These are phyloP conservation scores for Drosophila subsilvestris DNA, from an alignment of 2,888 invertebrate species.

Conservation along the genomic window DNA sequence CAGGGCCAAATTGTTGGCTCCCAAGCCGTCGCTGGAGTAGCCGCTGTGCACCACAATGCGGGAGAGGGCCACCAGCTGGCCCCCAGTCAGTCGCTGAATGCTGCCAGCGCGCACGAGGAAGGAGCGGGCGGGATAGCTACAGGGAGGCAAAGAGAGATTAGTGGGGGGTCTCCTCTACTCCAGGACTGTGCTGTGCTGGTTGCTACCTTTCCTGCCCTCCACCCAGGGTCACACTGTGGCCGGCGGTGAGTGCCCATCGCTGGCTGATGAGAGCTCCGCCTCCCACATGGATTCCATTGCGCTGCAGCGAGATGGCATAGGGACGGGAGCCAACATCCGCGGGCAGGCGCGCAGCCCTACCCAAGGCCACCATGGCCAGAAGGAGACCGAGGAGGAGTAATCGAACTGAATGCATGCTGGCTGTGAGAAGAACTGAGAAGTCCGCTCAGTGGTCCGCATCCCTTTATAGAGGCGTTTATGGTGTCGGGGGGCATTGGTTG, in stretches of 20 bases:
- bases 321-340: slow-evolving; percentile 82
- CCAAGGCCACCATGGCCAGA: slow-evolving; percentile 17
- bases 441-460: not conserved
- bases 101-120: slow-evolving; percentile 82
- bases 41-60: slow-evolving; percentile 70
- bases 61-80: slow-evolving; percentile 70
- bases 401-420: slow-evolving; percentile 18
- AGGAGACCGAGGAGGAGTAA: slow-evolving; percentile 16
- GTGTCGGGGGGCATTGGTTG: not conserved
- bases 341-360: slow-evolving; percentile 66
- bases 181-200: too few species aligned
- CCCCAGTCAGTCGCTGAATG: slow-evolving; percentile 73
- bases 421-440: slow-evolving; percentile 17
- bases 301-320: slow-evolving; percentile 81
- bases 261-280: slow-evolving; percentile 72
- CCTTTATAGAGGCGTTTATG: slow-evolving; percentile 63
- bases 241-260: slow-evolving; percentile 74
- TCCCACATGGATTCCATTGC: slow-evolving; percentile 67
- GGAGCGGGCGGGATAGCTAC: slow-evolving; percentile 67
- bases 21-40: slow-evolving; percentile 43
- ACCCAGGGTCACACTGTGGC: slow-evolving; percentile 76
- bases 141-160: not conserved
- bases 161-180: not conserved
- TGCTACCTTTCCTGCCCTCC: slow-evolving; percentile 64
- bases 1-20: slow-evolving; percentile 76